Conservation (phyloP, 2,797 vertebrate genomes). For the Sciurus carolinensis region DNA sequence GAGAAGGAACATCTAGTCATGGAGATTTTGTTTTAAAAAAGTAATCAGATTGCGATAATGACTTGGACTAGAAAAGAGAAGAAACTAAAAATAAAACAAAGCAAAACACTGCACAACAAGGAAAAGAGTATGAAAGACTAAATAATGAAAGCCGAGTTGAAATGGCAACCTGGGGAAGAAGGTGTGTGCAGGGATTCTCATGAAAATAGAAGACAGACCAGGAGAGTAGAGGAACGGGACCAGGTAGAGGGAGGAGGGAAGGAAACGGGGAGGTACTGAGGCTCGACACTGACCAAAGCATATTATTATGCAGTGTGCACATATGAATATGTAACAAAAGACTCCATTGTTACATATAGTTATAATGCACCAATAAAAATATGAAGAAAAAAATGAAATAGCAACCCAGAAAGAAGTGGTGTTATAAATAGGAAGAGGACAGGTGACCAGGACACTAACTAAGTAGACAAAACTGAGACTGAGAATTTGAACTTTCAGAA, state of each 20-base stretch:
- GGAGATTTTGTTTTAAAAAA: slow-evolving; percentile 10
- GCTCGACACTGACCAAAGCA: too few species aligned
- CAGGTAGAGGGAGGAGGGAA: too few species aligned
- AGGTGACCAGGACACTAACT: neutral
- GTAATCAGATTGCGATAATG: neutral
- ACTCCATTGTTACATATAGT: too few species aligned
- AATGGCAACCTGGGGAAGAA: neutral
- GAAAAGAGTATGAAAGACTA: neutral
- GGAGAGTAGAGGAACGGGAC: too few species aligned
- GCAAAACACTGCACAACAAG: neutral
- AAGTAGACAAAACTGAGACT: neutral
- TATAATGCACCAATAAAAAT: too few species aligned
- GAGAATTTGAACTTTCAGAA: neutral
- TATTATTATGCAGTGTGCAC: too few species aligned
- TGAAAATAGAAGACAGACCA: too few species aligned
- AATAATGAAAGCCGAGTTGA: neutral
- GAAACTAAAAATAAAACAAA: neutral
- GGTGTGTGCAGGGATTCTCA: too few species aligned
- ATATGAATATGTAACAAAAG: too few species aligned
- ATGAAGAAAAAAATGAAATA: neutral
- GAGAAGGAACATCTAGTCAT: neutral
- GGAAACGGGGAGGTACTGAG: too few species aligned
- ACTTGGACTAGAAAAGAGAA: neutral
- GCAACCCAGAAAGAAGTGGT: neutral
- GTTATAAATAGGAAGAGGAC: neutral